A percentile compares a stretch with the other conserved stretches of the same genome.
These are phyloP conservation scores for Hycleus phaleratus DNA, from an alignment of 1,140 invertebrate species.

Conservation along the genomic window DNA sequence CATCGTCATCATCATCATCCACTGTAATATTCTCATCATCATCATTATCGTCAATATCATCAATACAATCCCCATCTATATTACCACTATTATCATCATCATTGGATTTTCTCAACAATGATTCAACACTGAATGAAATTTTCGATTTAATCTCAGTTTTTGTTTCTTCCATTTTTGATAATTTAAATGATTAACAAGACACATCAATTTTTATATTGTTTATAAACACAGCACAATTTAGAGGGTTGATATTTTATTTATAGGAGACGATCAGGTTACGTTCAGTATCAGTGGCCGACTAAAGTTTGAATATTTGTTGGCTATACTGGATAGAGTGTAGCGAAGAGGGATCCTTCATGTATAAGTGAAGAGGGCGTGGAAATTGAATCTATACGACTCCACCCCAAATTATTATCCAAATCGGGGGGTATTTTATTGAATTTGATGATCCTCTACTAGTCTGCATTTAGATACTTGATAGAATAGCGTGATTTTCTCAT, in stretches of 20 bases:
- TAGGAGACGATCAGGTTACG: slow-evolving; percentile 16
- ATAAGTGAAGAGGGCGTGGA: slow-evolving; percentile 15
- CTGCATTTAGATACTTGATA: slow-evolving; percentile 21
- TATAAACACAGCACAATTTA: slow-evolving; percentile 1
- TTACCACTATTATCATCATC: slow-evolving; percentile 18
- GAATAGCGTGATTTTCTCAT: slow-evolving; percentile 31
- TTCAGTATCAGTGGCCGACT: slow-evolving; percentile 20
- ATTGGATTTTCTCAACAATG: slow-evolving; percentile 29
- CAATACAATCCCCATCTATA: slow-evolving; percentile 23
- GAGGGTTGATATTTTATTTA: neutral
- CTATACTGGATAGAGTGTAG: slow-evolving; percentile 19
- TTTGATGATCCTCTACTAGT: slow-evolving; percentile 27
- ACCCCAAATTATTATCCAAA: slow-evolving; percentile 30
- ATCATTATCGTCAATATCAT: slow-evolving; percentile 27
- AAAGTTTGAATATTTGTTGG: slow-evolving; percentile 8
- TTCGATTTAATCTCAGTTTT: slow-evolving; percentile 37
- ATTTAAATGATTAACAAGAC: slow-evolving; percentile 16
- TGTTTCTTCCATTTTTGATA: slow-evolving; percentile 33
- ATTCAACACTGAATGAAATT: slow-evolving; percentile 41
- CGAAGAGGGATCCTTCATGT: neutral
- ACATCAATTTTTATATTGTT: neutral
- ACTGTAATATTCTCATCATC: slow-evolving; percentile 36
- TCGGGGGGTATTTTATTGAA: slow-evolving; percentile 19
- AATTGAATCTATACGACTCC: slow-evolving; percentile 10
- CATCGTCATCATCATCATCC: slow-evolving; percentile 35